Base-by-base conservation (phyloP, 2,888 invertebrate genomes). In the Tanytarsus gracilentus region DNA sequence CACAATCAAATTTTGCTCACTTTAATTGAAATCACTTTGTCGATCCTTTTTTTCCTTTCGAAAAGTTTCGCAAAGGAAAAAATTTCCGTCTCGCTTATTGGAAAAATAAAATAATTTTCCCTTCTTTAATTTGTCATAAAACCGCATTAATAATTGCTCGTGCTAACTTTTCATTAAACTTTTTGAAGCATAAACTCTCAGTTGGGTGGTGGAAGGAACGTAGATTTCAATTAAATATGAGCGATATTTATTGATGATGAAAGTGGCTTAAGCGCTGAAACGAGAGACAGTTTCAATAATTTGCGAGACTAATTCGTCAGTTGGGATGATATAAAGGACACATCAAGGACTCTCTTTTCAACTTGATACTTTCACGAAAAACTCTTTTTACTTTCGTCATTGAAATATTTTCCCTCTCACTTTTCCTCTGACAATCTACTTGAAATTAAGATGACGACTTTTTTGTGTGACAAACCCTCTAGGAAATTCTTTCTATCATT, bases 171-270 rank as follows among this genome's bases (percentile, higher is more conserved):
- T 18, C 23, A 8, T 40, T 1, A 6, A 33, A 33, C 9, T 33
- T 11, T 33, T 9, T 33, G 29, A 9, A 29, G 9, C 9, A 7
- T 29, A 5, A 29, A 7, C 9, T 29, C 9, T 16, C 40, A 7
- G 5, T 18, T 40, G 9, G 9, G 3, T 11, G 44, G 14, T 25
- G 8, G n/a, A 48, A 48, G n/a, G 25, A 53, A 23, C 25, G 8
- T 29, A 23, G 39, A 25, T 39, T 36, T 53, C 36, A 53, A 36
- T 53, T 36, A 53, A 53, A 53, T 25, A 53, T 53, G 39, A 53
- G 36, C 21, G 16, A 53, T 39, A 53, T 53, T 53, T 53, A 53
- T 53, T 53, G 53, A 53, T 29, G 30, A 27, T 27, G 49, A 49
- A 27, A 49, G 26, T 49, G 49, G 27, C 49, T 26, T 27, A 8